These are phyloP conservation scores for Poecilia gillii DNA, from an alignment of 2,797 vertebrate species.

Conservation along the genomic window DNA sequence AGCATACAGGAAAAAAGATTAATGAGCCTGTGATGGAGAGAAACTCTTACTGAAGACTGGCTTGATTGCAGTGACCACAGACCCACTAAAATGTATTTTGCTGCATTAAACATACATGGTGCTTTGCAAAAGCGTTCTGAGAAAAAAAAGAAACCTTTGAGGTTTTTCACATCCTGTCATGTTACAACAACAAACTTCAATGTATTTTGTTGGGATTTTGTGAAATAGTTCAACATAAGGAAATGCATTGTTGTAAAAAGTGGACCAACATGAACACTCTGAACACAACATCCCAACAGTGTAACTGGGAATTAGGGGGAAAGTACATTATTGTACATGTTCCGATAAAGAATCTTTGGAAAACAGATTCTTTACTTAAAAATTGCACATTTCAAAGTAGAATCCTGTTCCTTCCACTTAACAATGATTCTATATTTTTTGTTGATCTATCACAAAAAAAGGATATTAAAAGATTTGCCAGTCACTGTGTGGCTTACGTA, in stretches of 20 bases:
- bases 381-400: neutral
- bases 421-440: neutral
- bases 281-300: neutral
- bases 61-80: neutral
- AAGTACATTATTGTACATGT: neutral
- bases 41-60: neutral
- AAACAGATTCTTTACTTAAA: neutral
- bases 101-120: neutral
- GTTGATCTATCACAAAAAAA: neutral
- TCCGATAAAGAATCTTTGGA: neutral
- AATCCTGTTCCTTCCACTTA: neutral
- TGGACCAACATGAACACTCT: neutral
- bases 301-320: neutral
- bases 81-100: neutral
- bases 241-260: neutral
- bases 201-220: neutral
- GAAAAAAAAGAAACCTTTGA: neutral
- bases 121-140: neutral
- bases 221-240: neutral
- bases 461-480: neutral
- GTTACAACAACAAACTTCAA: too few species aligned
- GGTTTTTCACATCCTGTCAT: neutral
- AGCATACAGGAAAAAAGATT: conserved; percentile 25
- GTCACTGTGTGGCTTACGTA: neutral
- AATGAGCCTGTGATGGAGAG: conserved; percentile 2